These are phyloP conservation scores for Luehdorfia chinensis DNA, from an alignment of 1,140 invertebrate genomes.

Conservation along the genomic window DNA sequence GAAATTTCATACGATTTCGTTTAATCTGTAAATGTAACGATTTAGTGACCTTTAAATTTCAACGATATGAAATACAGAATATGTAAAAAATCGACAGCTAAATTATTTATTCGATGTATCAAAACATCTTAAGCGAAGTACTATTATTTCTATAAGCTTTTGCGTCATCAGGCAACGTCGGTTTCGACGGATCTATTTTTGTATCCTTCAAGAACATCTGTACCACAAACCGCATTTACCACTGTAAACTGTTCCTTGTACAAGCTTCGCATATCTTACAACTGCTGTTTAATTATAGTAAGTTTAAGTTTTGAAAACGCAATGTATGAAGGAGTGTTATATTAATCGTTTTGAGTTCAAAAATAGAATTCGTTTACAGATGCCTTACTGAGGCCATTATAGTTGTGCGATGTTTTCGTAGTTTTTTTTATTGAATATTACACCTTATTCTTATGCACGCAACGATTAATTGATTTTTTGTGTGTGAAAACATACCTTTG, in stretches of 20 bases:
- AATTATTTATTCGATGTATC: slow-evolving; percentile 27
- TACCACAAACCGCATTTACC: slow-evolving; percentile 9
- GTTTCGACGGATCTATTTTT: slow-evolving; percentile 38
- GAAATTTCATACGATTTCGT: too few species aligned
- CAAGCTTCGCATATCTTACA: neutral
- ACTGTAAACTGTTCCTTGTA: slow-evolving; percentile 8
- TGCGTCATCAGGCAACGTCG: slow-evolving; percentile 31
- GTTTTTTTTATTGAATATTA: too few species aligned
- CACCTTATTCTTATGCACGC: too few species aligned
- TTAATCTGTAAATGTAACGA: too few species aligned
- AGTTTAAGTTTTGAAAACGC: neutral
- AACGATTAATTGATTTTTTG: slow-evolving; percentile 2
- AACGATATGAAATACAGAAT: too few species aligned
- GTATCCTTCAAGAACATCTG: slow-evolving; percentile 26
- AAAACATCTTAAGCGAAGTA: slow-evolving; percentile 19
- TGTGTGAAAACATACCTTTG: too few species aligned
- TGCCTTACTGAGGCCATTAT: too few species aligned
- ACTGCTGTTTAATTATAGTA: neutral
- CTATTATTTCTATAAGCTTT: slow-evolving; percentile 12
- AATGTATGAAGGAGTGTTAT: too few species aligned
- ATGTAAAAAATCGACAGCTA: too few species aligned
- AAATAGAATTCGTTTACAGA: too few species aligned
- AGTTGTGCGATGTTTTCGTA: too few species aligned
- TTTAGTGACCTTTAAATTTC: too few species aligned
- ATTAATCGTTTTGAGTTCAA: neutral